Conservation (phyloP, 2,113 vertebrate genomes). For the Sciurus niger region DNA sequence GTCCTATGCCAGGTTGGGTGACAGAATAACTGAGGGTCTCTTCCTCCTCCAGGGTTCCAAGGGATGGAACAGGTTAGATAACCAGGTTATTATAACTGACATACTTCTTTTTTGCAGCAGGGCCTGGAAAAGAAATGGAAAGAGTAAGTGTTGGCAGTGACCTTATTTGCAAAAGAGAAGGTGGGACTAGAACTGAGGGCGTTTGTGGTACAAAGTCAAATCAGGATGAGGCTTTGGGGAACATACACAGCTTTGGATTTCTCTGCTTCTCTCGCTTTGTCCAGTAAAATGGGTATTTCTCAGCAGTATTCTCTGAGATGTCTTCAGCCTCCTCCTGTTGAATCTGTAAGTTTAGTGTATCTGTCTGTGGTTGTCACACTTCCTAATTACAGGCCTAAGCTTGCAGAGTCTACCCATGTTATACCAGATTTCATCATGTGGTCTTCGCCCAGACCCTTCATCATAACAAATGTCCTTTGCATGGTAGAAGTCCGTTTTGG, state of each 20-base stretch:
- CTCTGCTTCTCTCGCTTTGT: background rate
- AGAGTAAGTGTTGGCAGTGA: constrained; percentile 10
- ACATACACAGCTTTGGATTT: background rate
- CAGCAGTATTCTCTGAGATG: background rate
- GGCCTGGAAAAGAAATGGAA: constrained; percentile 89
- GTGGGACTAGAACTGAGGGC: background rate
- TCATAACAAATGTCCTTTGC: background rate
- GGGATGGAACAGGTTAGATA: constrained; percentile 90
- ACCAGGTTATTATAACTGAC: constrained; percentile 97
- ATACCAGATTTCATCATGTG: background rate
- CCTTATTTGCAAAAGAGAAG: background rate
- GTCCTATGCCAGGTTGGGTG: constrained; percentile 82
- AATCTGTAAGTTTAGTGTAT: background rate
- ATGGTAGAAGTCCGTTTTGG: background rate
- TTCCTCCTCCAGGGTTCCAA: constrained; percentile 78
- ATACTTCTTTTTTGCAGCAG: constrained; percentile 96
- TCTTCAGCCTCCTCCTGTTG: background rate
- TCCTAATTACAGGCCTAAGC: background rate
- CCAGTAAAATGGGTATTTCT: background rate
- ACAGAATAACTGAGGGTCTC: constrained; percentile 76
- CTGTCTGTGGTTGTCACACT: background rate
- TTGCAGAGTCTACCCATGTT: background rate
- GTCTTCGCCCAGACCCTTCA: background rate
- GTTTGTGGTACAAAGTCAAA: background rate
- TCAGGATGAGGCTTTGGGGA: background rate